Percentiles rank a stretch among this genome's conserved stretches.
Evolutionary conservation across 2,113 vertebrate genomes (phyloP).

Genomic region (Acinonyx jubatus): DNA sequence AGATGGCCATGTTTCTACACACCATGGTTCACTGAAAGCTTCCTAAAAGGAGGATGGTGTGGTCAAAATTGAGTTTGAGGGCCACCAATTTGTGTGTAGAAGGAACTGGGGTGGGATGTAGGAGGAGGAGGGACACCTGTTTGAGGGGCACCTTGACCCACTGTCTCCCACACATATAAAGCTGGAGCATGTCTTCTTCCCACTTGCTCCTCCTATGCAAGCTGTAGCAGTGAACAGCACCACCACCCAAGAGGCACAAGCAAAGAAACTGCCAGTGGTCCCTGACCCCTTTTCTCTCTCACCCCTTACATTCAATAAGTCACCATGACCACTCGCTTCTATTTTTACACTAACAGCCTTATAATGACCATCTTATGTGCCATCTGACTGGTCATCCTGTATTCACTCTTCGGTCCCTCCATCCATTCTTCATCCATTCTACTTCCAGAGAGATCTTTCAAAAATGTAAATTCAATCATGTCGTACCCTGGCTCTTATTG

Average conservation of each 20-base stretch:
- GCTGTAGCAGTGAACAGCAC: background rate
- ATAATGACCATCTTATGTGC: background rate
- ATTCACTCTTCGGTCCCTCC: background rate
- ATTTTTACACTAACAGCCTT: background rate
- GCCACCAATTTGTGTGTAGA: background rate
- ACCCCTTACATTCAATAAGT: background rate
- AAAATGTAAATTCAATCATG: background rate
- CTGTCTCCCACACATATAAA: background rate
- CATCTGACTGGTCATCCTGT: background rate
- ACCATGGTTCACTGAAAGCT: background rate
- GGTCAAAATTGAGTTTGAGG: background rate
- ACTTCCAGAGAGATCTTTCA: background rate
- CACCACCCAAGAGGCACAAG: background rate
- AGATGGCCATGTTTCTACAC: too few species aligned
- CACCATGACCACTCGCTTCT: background rate
- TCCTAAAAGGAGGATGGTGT: background rate
- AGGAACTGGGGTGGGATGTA: background rate
- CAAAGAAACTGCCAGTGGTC: background rate
- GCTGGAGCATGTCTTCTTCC: background rate
- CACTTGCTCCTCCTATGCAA: background rate
- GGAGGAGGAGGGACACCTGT: background rate
- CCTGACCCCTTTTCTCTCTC: background rate
- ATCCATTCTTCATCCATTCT: background rate
- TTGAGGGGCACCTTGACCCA: background rate
- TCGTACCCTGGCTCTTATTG: background rate